Percentiles rank a stretch among this genome's conserved stretches.
These are phyloP conservation scores for Gopherus evgoodei DNA, from an alignment of 2,113 vertebrate genomes.

Conservation along the genomic window DNA sequence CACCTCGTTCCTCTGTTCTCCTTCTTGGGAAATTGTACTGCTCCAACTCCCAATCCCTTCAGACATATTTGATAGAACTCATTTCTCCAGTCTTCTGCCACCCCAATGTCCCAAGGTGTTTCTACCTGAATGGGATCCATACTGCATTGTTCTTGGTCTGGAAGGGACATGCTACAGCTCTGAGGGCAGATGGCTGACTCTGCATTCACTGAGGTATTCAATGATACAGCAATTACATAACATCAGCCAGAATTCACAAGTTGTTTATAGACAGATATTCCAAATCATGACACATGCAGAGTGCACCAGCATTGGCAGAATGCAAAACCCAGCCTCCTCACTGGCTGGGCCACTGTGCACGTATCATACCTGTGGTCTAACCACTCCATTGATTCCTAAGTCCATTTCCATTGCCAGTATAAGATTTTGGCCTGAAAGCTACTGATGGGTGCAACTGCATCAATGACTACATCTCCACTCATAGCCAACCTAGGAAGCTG, in stretches of 20 bases:
- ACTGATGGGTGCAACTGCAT: not conserved
- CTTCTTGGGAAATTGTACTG: not conserved
- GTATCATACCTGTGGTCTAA: not conserved
- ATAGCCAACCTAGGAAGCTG: not conserved
- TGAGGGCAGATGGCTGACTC: not conserved
- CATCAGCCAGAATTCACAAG: not conserved
- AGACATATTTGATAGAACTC: not conserved
- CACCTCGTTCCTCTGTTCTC: not conserved
- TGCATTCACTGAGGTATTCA: not conserved
- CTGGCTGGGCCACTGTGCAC: not conserved
- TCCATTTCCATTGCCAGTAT: not conserved
- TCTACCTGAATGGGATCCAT: not conserved
- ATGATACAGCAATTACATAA: not conserved
- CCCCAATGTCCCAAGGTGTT: not conserved
- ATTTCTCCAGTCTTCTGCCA: not conserved
- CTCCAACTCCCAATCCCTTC: not conserved
- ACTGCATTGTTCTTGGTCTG: not conserved
- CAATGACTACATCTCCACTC: not conserved
- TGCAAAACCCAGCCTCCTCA: not conserved
- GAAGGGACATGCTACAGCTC: not conserved
- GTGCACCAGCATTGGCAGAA: fast-evolving
- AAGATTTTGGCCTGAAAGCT: not conserved
- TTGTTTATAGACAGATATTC: not conserved
- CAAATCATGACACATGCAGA: not conserved
- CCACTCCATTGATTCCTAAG: not conserved